These are phyloP conservation scores for Galagoides demidoff DNA, from an alignment of 2,797 vertebrate genomes.

Conservation along the genomic window DNA sequence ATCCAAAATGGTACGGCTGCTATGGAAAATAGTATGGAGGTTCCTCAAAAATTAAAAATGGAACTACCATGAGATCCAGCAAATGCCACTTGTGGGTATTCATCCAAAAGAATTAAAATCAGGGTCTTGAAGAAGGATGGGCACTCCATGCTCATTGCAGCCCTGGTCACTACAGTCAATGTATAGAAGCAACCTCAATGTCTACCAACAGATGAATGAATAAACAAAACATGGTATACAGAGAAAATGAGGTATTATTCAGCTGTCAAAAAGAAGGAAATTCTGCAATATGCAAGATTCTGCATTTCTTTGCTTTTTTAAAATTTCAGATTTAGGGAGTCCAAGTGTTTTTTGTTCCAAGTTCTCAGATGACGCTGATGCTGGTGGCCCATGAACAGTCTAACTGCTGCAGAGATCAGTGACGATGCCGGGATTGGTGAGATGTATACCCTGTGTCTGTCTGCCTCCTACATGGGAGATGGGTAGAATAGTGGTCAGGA, in stretches of 20 bases:
- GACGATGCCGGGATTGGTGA: no score
- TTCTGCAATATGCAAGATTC: no score
- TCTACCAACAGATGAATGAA: not conserved
- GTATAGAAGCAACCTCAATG: not conserved
- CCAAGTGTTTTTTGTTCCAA: no score
- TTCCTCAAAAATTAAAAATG: not conserved
- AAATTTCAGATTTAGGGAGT: no score
- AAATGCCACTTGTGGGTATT: not conserved
- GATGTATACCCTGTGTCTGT: not conserved
- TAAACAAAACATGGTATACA: not conserved
- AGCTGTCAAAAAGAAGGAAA: not conserved
- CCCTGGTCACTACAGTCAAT: not conserved
- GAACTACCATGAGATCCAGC: not conserved
- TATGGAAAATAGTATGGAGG: not conserved
- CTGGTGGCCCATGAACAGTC: not conserved
- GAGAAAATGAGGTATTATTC: not conserved
- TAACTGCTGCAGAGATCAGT: not conserved
- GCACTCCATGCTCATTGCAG: not conserved
- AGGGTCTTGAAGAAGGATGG: not conserved
- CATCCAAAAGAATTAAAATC: not conserved
- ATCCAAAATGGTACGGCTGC: not conserved
- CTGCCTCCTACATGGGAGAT: not conserved
- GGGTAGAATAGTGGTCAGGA: not conserved
- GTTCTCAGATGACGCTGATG: not conserved
- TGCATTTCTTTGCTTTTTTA: not conserved